Evolutionary conservation across 2,797 vertebrate genomes (phyloP).

Genomic region (Thaleichthys pacificus): DNA sequence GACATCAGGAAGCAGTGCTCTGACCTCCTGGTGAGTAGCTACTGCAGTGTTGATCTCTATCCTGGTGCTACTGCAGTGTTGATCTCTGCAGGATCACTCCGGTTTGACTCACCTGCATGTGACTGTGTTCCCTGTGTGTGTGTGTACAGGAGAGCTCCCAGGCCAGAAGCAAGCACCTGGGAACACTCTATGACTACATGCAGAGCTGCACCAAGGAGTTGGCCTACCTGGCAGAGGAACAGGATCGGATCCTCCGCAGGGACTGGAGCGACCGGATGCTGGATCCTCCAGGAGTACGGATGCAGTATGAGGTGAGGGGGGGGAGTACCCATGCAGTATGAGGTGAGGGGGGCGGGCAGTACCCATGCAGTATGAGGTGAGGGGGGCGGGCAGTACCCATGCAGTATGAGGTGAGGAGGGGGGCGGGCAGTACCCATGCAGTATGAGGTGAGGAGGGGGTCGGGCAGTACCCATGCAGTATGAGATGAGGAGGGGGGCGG

Average conservation of each 20-base stretch:
- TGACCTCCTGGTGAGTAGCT: slow-evolving; percentile 80
- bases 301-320: slow-evolving; percentile 83
- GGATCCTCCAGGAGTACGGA: slow-evolving; percentile 73
- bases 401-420: too few relatives aligned
- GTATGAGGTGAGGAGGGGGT: too few relatives aligned
- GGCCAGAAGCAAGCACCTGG: slow-evolving; percentile 74
- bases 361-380: not conserved
- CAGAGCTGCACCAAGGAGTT: slow-evolving; percentile 89
- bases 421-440: too few relatives aligned
- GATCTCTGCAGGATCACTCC: not conserved
- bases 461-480: too few relatives aligned
- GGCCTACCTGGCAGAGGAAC: slow-evolving; percentile 79
- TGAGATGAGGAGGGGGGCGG: too few relatives aligned
- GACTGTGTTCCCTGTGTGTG: not conserved
- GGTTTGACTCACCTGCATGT: not conserved
- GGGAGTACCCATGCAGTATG: slow-evolving; percentile 9
- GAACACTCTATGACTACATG: slow-evolving; percentile 88
- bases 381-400: not conserved
- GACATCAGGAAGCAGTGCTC: slow-evolving; percentile 79
- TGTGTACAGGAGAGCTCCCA: slow-evolving; percentile 79
- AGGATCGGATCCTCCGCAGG: slow-evolving; percentile 83
- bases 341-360: not conserved
- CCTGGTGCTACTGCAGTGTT: not conserved
- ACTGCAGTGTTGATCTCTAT: not conserved
- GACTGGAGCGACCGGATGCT: slow-evolving; percentile 92